phyloP scores from a whole-genome alignment of 2,113 vertebrate genomes.

The Peucedramus taeniatus region DNA sequence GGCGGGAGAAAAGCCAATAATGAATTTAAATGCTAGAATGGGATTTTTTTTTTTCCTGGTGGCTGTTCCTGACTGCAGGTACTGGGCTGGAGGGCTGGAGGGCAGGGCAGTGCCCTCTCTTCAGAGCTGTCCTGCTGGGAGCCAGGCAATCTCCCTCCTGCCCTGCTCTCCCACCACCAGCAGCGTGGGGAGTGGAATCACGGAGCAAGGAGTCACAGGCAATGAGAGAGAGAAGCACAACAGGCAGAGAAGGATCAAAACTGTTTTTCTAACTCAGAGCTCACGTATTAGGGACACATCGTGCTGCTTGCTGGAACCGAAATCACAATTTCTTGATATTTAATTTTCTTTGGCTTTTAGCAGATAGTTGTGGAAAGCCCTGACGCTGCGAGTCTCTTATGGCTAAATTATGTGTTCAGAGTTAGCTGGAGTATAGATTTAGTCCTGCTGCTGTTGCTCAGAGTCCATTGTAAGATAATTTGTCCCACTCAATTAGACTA shows the following conservation, averaged over 20 bases:
- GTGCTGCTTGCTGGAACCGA: background rate
- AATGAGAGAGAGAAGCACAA: background rate
- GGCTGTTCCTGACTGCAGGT: background rate
- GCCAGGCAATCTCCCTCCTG: background rate
- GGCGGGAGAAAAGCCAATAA: background rate
- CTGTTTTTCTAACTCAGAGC: background rate
- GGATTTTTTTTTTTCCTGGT: background rate
- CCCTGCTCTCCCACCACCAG: background rate
- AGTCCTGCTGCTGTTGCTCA: conserved; percentile 46
- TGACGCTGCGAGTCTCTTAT: conserved; percentile 15
- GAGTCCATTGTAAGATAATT: conserved; percentile 66
- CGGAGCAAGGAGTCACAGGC: background rate
- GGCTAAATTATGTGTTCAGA: conserved; percentile 52
- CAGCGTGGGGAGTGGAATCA: background rate
- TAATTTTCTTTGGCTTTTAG: conserved; percentile 4
- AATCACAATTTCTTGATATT: background rate
- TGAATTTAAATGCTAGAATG: background rate
- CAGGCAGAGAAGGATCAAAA: background rate
- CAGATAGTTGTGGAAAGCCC: background rate
- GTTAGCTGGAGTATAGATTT: conserved; percentile 54
- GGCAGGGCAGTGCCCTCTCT: background rate
- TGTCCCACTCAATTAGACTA: conserved; percentile 68
- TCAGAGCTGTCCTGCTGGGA: background rate
- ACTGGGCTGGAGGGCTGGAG: background rate
- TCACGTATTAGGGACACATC: rapidly evolving